Evolutionary conservation across 2,797 vertebrate species (phyloP).

Genomic region (Enteromius mattozi): DNA sequence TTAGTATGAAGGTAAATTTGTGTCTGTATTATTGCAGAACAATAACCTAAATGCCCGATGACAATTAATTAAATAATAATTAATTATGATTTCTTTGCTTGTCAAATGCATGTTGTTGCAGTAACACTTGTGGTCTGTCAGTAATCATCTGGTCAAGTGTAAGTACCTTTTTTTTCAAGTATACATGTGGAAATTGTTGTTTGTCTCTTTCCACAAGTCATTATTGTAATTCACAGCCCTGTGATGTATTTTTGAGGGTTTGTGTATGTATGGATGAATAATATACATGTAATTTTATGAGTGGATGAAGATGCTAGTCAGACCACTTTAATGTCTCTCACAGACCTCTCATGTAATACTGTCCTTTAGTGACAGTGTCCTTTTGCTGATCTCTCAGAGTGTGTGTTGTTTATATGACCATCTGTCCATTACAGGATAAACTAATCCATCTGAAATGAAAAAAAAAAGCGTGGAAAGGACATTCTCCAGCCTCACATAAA

Average conservation of each 20-base stretch:
- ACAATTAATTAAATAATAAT: no score
- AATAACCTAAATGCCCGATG: not conserved
- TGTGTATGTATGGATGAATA: not conserved
- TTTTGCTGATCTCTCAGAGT: slow-evolving; percentile 13
- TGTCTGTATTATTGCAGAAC: not conserved
- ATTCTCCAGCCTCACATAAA: slow-evolving; percentile 16
- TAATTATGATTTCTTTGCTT: not conserved
- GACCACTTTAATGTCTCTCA: not conserved
- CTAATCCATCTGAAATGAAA: slow-evolving; percentile 38
- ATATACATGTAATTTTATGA: not conserved
- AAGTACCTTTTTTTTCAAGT: not conserved
- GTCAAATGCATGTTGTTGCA: not conserved
- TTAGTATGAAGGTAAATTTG: not conserved
- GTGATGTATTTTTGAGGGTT: slow-evolving; percentile 13
- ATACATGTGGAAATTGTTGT: not conserved
- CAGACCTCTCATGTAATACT: slow-evolving; percentile 3
- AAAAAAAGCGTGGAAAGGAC: slow-evolving; percentile 6
- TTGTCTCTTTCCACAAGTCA: slow-evolving; percentile 4
- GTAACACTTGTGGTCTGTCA: not conserved
- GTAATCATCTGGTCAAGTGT: not conserved
- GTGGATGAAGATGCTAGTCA: not conserved
- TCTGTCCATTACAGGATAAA: slow-evolving; percentile 50
- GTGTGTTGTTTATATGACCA: slow-evolving; percentile 33
- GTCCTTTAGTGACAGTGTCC: not conserved
- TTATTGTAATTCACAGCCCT: not conserved